Percentiles rank a stretch among this genome's conserved stretches.
phyloP scores from a whole-genome alignment of 1,140 invertebrate species.

The Mycetomoellerius zeteki region DNA sequence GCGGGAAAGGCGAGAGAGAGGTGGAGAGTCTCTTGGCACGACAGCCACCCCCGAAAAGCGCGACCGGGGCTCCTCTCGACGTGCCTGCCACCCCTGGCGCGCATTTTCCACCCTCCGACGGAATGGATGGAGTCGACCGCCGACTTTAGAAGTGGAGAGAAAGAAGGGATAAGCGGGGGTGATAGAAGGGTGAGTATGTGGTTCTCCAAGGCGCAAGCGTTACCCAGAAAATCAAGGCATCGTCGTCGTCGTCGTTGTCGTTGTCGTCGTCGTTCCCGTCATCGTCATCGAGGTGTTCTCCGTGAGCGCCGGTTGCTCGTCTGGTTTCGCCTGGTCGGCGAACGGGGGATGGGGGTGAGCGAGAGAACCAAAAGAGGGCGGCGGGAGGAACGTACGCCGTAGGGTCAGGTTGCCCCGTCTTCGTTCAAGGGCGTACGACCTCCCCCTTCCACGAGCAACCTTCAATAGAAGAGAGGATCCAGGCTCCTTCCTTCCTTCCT shows the following conservation, averaged over 20 bases:
- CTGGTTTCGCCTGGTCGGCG: conserved; percentile 21
- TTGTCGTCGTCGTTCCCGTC: conserved; percentile 15
- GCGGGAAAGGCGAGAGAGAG: background rate
- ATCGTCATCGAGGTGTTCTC: conserved; percentile 23
- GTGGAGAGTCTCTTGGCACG: conserved; percentile 14
- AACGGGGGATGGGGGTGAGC: background rate
- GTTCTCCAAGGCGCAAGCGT: conserved; percentile 78
- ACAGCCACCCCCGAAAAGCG: conserved; percentile 31
- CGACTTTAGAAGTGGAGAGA: conserved; percentile 25
- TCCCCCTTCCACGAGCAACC: conserved; percentile 76
- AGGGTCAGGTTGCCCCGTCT: conserved; percentile 80
- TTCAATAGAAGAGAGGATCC: conserved; percentile 73
- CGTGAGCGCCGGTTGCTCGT: conserved; percentile 24
- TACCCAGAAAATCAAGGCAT: conserved; percentile 80
- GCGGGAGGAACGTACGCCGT: conserved; percentile 71
- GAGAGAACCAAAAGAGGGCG: conserved; percentile 6
- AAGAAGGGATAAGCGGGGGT: background rate
- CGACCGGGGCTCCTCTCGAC: conserved; percentile 27
- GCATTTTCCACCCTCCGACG: conserved; percentile 74
- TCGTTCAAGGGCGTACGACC: conserved; percentile 85
- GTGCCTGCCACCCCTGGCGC: conserved; percentile 69
- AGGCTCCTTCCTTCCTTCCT: conserved; percentile 54
- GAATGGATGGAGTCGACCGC: conserved; percentile 25
- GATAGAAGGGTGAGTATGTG: conserved; percentile 46
- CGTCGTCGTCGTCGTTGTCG: conserved; percentile 31